A percentile compares a stretch with the other conserved stretches of the same genome.
Evolutionary conservation across 2,797 vertebrate genomes (phyloP).

Genomic region (Stomatorhinus walkeri): DNA sequence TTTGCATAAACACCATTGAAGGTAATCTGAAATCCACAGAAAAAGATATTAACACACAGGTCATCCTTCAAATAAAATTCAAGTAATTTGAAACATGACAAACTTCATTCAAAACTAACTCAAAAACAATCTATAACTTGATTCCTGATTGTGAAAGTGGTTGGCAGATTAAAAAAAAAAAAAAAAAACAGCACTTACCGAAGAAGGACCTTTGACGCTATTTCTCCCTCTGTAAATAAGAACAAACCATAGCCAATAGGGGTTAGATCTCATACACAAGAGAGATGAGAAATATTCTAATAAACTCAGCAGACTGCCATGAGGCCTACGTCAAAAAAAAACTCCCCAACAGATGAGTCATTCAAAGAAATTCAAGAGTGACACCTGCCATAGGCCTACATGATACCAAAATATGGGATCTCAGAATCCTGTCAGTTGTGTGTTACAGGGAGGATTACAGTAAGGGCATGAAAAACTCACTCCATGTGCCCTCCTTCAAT

Average conservation of each 20-base stretch:
- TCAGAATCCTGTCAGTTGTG: not conserved
- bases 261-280: not conserved
- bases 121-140: not conserved
- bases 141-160: not conserved
- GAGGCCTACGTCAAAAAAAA: not conserved
- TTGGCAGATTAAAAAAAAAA: not conserved
- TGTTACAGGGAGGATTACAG: not conserved
- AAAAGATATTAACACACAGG: constrained; percentile 18
- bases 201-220: constrained; percentile 81
- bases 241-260: not conserved
- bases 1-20: constrained; percentile 99
- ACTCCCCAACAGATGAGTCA: not conserved
- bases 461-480: not conserved
- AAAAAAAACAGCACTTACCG: constrained; percentile 66
- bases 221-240: constrained; percentile 81
- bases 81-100: not conserved
- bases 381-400: not conserved
- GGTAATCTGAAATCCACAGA: constrained; percentile 67
- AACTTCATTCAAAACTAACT: not conserved
- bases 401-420: not conserved
- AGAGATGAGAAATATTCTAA: not conserved
- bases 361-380: not conserved
- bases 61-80: not conserved
- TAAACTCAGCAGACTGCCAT: not conserved
- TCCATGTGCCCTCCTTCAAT: not conserved